Evolutionary conservation across 2,888 invertebrate species (phyloP).

Genomic region (Calameuta pallipes): DNA sequence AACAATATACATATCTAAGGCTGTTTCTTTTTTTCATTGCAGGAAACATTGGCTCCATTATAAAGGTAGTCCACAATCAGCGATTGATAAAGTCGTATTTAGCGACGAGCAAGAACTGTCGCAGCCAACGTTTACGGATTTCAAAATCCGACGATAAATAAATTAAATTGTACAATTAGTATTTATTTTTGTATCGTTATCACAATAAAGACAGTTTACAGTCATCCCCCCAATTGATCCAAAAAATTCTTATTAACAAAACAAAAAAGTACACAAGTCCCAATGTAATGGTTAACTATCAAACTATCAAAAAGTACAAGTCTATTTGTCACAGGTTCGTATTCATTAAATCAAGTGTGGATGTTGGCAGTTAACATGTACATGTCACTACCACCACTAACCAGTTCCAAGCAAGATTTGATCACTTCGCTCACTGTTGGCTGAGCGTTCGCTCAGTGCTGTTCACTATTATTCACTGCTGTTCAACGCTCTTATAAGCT

Average conservation of each 20-base stretch:
- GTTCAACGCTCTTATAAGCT: not conserved
- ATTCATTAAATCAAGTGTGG: not conserved
- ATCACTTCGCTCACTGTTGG: constrained; percentile 10
- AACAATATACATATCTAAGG: not conserved
- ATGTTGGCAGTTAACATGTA: not conserved
- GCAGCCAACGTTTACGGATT: constrained; percentile 67
- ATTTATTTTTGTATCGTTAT: not conserved
- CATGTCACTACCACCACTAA: not conserved
- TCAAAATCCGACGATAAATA: constrained; percentile 66
- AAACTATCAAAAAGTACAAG: not conserved
- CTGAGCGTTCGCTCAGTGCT: constrained; percentile 15
- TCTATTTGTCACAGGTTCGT: not conserved
- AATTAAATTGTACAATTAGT: not conserved
- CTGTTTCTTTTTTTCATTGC: constrained; percentile 16
- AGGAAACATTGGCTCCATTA: constrained; percentile 74
- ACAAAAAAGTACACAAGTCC: not conserved
- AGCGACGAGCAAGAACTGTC: constrained; percentile 72
- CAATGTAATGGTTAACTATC: not conserved
- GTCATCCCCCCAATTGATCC: not conserved
- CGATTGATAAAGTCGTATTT: constrained; percentile 80
- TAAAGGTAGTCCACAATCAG: constrained; percentile 80
- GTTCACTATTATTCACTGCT: constrained; percentile 8
- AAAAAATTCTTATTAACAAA: not conserved
- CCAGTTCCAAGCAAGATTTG: not conserved
- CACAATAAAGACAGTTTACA: not conserved